Evolutionary conservation across 2,888 invertebrate genomes (phyloP).

Genomic region (Amblyjoppa proteus): DNA sequence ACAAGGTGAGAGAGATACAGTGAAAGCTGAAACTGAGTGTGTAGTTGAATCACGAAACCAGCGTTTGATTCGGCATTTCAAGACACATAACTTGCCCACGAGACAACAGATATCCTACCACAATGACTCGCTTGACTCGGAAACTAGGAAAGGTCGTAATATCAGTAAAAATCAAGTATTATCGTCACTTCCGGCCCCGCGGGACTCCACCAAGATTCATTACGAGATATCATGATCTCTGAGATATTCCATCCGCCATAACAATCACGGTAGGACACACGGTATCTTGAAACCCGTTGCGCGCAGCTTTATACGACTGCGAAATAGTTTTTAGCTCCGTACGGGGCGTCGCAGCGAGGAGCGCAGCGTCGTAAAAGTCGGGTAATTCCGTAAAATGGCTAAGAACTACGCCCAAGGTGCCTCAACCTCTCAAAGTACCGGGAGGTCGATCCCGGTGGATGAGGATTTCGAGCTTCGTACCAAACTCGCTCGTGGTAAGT

Average conservation of each 20-base stretch:
- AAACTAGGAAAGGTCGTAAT: neutral
- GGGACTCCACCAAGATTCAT: neutral
- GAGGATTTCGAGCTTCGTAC: constrained; percentile 19
- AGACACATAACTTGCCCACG: neutral
- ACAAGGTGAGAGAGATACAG: neutral
- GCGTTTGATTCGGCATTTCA: neutral
- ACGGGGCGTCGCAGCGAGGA: constrained; percentile 46
- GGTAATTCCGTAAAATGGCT: constrained; percentile 57
- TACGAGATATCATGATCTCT: neutral
- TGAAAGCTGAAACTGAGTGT: constrained; percentile 4
- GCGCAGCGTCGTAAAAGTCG: constrained; percentile 59
- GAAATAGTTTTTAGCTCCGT: constrained; percentile 68
- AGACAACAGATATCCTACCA: neutral
- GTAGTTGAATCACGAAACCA: constrained; percentile 1
- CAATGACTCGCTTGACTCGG: neutral
- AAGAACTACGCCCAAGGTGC: constrained; percentile 18
- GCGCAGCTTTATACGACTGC: constrained; percentile 46
- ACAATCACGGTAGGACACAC: neutral
- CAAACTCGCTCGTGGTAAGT: constrained; percentile 8
- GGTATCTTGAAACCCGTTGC: neutral
- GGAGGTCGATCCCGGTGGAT: constrained; percentile 17
- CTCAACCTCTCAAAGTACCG: constrained; percentile 6
- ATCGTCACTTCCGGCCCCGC: neutral
- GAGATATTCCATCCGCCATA: neutral
- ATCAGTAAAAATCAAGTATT: constrained; percentile 3